Conservation (phyloP, 2,113 vertebrate species). For the Aspidoscelis tigris region DNA sequence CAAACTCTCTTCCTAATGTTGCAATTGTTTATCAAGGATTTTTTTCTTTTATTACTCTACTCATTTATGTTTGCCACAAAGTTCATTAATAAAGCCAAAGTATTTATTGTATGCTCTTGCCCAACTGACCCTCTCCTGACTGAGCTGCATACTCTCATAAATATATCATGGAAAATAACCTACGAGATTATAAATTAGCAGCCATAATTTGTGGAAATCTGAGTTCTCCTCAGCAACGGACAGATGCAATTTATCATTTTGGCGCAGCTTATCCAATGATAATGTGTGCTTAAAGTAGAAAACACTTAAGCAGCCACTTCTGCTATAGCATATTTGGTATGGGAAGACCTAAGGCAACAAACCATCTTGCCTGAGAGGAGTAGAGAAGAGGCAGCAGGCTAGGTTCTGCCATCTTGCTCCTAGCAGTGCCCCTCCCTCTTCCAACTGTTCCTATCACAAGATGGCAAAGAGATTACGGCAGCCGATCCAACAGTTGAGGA, state of each 20-base stretch:
- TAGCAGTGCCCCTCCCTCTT: no score
- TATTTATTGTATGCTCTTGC: neutral
- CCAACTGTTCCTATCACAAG: no score
- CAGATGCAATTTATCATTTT: neutral
- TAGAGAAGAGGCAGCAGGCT: no score
- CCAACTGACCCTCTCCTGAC: neutral
- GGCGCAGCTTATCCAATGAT: neutral
- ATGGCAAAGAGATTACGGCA: no score
- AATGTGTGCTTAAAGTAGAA: neutral
- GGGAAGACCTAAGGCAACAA: no score
- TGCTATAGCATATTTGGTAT: neutral
- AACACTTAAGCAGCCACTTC: neutral
- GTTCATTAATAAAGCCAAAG: neutral
- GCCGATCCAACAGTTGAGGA: no score
- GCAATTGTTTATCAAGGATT: neutral
- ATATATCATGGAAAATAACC: neutral
- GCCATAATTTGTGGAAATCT: neutral
- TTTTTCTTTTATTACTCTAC: neutral
- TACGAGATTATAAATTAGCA: neutral
- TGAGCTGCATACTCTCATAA: neutral
- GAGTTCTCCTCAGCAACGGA: neutral
- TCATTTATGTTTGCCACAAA: neutral
- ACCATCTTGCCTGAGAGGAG: no score
- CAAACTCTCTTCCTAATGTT: slow-evolving; percentile 10
- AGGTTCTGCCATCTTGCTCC: neutral